Evolutionary conservation across 2,797 vertebrate species (phyloP).

Genomic region (Acanthurus leucopareius): DNA sequence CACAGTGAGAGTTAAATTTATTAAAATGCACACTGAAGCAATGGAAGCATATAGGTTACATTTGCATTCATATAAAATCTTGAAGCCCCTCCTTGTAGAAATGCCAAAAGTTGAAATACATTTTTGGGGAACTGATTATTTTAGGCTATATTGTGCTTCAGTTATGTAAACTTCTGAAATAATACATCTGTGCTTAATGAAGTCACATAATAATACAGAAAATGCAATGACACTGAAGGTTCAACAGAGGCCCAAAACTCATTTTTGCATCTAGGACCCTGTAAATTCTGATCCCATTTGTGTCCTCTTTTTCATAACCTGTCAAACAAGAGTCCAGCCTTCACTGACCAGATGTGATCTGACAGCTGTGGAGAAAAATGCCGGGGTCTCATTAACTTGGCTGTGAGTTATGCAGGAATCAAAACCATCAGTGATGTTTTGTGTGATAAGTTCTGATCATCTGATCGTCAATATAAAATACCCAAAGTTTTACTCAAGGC

Average conservation of each 20-base stretch:
- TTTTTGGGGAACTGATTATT: neutral
- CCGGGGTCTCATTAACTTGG: too few relatives aligned
- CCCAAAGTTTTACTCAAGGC: too few relatives aligned
- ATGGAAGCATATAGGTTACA: too few relatives aligned
- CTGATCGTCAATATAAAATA: too few relatives aligned
- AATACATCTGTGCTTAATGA: neutral
- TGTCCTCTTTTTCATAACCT: conserved; percentile 2
- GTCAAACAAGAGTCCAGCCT: neutral
- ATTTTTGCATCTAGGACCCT: neutral
- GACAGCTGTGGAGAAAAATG: neutral
- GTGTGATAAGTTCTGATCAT: too few relatives aligned
- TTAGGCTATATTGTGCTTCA: neutral
- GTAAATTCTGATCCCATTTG: neutral
- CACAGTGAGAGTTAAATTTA: neutral
- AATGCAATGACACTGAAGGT: neutral
- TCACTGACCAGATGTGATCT: neutral
- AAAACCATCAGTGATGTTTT: neutral
- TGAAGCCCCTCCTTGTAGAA: neutral
- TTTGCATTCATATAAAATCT: neutral
- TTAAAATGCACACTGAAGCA: too few relatives aligned
- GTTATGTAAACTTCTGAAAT: too few relatives aligned
- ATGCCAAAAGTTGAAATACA: neutral
- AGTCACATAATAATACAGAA: neutral
- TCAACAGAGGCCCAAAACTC: neutral
- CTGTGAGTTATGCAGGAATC: neutral